These are phyloP conservation scores for Lasioglossum lativentre DNA, from an alignment of 2,888 invertebrate genomes.

Conservation along the genomic window DNA sequence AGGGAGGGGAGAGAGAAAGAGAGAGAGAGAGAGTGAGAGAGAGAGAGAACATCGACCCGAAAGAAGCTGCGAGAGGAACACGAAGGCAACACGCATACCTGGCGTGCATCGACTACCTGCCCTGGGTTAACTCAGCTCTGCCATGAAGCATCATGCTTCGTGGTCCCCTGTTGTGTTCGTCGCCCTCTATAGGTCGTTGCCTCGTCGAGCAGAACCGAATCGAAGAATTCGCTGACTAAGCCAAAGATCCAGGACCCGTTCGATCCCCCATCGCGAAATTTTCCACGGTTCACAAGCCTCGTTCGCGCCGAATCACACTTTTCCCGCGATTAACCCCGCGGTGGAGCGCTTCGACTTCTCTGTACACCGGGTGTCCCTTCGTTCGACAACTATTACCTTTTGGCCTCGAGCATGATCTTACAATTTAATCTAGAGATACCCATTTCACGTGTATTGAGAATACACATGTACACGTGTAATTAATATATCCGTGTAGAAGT, in stretches of 20 bases:
- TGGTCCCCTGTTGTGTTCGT: constrained; percentile 44
- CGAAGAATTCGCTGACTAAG: constrained; percentile 52
- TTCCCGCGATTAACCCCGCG: background rate
- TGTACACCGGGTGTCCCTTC: background rate
- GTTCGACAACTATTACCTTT: background rate
- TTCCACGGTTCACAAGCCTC: constrained; percentile 3
- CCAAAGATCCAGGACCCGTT: background rate
- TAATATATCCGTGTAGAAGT: too few species aligned
- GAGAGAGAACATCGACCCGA: constrained; percentile 6
- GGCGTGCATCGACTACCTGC: constrained; percentile 68
- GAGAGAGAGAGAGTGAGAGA: background rate
- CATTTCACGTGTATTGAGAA: too few species aligned
- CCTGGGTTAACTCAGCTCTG: constrained; percentile 64
- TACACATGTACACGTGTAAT: too few species aligned
- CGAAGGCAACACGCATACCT: constrained; percentile 69
- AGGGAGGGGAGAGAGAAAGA: background rate
- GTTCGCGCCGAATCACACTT: background rate
- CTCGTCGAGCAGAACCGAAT: constrained; percentile 31
- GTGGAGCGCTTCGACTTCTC: background rate
- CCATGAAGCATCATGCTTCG: constrained; percentile 33
- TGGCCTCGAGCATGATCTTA: background rate
- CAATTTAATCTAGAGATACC: background rate
- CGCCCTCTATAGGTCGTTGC: constrained; percentile 52
- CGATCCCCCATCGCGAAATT: constrained; percentile 21
- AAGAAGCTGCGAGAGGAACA: constrained; percentile 42